Evolutionary conservation across 1,140 invertebrate genomes (phyloP).

Genomic region (Andrena cerasifolii): DNA sequence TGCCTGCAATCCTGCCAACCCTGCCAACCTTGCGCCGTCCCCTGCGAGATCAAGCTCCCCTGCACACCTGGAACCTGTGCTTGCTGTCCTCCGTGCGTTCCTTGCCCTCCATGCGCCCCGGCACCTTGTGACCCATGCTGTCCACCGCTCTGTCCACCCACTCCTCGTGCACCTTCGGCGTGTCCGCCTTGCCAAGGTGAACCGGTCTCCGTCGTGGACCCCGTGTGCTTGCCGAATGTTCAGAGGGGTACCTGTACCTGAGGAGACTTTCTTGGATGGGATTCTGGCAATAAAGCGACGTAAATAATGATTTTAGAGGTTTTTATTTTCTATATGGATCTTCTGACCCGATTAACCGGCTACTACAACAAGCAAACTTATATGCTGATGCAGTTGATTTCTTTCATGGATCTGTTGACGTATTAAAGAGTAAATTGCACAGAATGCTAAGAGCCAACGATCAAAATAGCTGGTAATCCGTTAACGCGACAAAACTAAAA

Average conservation of each 20-base stretch:
- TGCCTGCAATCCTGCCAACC: constrained; percentile 59
- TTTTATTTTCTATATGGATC: neutral
- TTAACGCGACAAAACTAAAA: too few relatives aligned
- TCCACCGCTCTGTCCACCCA: constrained; percentile 21
- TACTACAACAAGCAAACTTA: too few relatives aligned
- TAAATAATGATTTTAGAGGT: neutral
- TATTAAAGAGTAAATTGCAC: too few relatives aligned
- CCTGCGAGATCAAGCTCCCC: constrained; percentile 23
- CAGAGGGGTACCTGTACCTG: constrained; percentile 17
- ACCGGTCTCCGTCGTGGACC: constrained; percentile 50
- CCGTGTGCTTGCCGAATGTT: constrained; percentile 63
- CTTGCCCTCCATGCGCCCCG: neutral
- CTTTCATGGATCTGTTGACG: too few relatives aligned
- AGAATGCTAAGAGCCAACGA: too few relatives aligned
- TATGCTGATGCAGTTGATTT: too few relatives aligned
- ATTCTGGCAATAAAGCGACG: neutral
- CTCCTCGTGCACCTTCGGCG: neutral
- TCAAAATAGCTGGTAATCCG: too few relatives aligned
- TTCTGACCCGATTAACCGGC: too few relatives aligned
- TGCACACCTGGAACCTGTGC: constrained; percentile 3
- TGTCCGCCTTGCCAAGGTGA: constrained; percentile 41
- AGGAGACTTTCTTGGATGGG: neutral
- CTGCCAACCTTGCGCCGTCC: constrained; percentile 46
- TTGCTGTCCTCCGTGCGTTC: constrained; percentile 42
- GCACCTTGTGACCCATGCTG: neutral